Evolutionary conservation across 2,797 vertebrate species (phyloP).

Genomic region (Pseudopleuronectes americanus): DNA sequence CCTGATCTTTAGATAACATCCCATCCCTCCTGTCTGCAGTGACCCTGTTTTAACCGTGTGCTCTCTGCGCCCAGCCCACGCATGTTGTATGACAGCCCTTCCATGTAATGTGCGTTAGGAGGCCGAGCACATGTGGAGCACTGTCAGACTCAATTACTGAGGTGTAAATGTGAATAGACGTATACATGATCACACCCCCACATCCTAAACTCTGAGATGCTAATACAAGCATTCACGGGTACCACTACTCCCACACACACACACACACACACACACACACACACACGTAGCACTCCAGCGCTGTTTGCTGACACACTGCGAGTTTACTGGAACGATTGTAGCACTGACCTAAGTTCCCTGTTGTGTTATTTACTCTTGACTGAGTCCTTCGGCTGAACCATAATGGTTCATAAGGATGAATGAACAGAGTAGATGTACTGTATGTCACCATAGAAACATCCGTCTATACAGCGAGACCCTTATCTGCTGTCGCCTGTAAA

Average conservation of each 20-base stretch:
- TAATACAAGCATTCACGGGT: slow-evolving; percentile 26
- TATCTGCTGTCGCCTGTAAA: background rate
- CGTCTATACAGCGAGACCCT: slow-evolving; percentile 6
- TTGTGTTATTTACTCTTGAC: slow-evolving; percentile 41
- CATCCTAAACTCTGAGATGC: slow-evolving; percentile 25
- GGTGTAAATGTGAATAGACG: slow-evolving; percentile 39
- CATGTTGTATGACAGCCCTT: slow-evolving; percentile 31
- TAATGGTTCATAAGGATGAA: slow-evolving; percentile 41
- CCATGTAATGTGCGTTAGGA: slow-evolving; percentile 22
- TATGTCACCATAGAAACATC: slow-evolving; percentile 22
- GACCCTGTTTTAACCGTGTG: slow-evolving; percentile 26
- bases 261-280: slow-evolving; percentile 4
- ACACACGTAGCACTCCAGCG: background rate
- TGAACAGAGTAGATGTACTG: slow-evolving; percentile 28
- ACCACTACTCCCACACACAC: background rate
- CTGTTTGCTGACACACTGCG: slow-evolving; percentile 18
- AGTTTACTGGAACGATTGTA: slow-evolving; percentile 39
- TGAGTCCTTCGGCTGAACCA: slow-evolving; percentile 33
- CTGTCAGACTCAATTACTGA: slow-evolving; percentile 56
- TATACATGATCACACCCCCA: slow-evolving; percentile 16
- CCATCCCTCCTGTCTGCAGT: slow-evolving; percentile 3
- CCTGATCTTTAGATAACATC: background rate
- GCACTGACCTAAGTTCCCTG: slow-evolving; percentile 19
- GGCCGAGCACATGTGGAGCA: slow-evolving; percentile 25
- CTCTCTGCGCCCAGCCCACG: slow-evolving; percentile 1